Conservation (phyloP, 2,113 vertebrate species). For the Trochalopteron elliotii region DNA sequence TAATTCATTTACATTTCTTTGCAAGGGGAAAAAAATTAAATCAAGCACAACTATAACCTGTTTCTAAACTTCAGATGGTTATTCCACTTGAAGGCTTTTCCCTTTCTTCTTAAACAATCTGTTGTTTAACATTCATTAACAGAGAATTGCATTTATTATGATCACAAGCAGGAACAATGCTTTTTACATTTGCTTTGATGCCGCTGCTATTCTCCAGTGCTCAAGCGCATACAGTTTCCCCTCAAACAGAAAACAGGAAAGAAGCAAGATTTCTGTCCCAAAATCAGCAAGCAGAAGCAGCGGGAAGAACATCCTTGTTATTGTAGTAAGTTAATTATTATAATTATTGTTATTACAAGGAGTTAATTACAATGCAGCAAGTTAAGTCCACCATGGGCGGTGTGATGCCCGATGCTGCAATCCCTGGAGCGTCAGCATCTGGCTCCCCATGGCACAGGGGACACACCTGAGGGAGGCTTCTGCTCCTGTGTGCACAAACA, state of each 20-base stretch:
- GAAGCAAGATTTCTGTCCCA: not conserved
- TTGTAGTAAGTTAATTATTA: conserved; percentile 48
- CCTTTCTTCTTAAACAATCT: conserved; percentile 2
- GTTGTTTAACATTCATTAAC: not conserved
- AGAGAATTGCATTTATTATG: not conserved
- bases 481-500: not conserved
- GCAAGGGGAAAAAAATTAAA: not conserved
- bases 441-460: not conserved
- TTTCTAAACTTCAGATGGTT: not conserved
- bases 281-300: conserved; percentile 11
- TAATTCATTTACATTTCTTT: conserved; percentile 40
- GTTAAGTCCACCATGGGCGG: not conserved
- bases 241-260: not conserved
- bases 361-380: conserved; percentile 16
- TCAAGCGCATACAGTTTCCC: not conserved
- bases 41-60: not conserved
- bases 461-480: not conserved
- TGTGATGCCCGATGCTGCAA: not conserved
- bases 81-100: not conserved
- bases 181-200: not conserved
- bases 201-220: not conserved
- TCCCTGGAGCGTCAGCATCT: not conserved
- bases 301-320: conserved; percentile 19
- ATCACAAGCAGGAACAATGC: not conserved
- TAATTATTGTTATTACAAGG: conserved; percentile 57